Base-by-base conservation (phyloP, 2,888 invertebrate species). In the Xiphydria camelus region DNA sequence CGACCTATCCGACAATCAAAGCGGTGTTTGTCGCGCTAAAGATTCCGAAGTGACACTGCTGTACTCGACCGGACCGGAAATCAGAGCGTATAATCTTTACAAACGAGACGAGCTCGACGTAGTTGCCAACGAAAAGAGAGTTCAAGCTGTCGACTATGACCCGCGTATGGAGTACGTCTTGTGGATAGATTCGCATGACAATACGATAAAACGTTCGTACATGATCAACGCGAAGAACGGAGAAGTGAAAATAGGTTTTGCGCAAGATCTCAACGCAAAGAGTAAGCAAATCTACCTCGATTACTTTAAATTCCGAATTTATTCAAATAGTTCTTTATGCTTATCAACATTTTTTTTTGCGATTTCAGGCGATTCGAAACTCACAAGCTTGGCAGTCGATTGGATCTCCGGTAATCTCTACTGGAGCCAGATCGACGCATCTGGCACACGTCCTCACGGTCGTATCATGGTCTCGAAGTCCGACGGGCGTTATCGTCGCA, bases 131-230 rank as follows among this genome's bases (percentile, higher is more conserved):
- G 95, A 96, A 70, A 91, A 91, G 73, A 83, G 94, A 38, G 90
- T 98, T 41, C 90, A 94, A 65, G 91, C 94, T 0, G 78, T 99
- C 38, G 98, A 97, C 75, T 92, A 91, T 64, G 91, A 96, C 75
- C 88, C 91, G 0, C 82, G 81, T 46, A 78, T 81, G 15, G 89
- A 93, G 69, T 90, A 94, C 70, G 79, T 98, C 43, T 98, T 93
- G 79, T 99, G 98, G 96, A 92, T 94, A 0, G 97, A 98, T 73
- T 89, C 90, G 54, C 89, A 90, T 64, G 89, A 92, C 49, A 88
- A 89, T 70, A 89, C 90, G 1, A 93, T 97, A 55, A 93, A 93
- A 71, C 82, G 97, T 1, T 94, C 95, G 0, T 92, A 89, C 72
- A 89, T 96, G 85, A 83, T 94, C 1, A 85, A 89, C 57, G 91